Percentiles rank a stretch among this genome's conserved stretches.
Conservation (phyloP, 2,113 vertebrate genomes). For the Trinectes maculatus region DNA sequence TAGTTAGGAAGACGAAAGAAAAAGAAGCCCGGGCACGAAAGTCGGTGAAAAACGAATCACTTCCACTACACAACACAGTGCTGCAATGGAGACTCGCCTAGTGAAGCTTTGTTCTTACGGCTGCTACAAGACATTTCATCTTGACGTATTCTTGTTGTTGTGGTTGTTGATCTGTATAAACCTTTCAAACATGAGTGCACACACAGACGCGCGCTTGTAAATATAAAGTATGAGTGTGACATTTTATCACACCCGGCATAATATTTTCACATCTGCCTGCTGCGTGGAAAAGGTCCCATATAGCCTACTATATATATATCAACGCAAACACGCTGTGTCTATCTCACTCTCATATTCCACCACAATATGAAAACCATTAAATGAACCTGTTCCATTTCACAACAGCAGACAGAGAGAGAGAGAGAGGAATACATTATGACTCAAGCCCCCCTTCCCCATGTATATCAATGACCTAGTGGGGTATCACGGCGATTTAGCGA, state of each 20-base stretch:
- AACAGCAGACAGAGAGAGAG: slow-evolving; percentile 2
- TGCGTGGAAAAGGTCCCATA: slow-evolving; percentile 3
- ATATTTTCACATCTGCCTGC: background rate
- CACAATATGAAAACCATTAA: background rate
- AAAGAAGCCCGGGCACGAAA: slow-evolving; percentile 4
- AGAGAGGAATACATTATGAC: background rate
- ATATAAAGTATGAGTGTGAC: background rate
- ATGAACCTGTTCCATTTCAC: slow-evolving; percentile 29
- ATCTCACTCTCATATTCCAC: background rate
- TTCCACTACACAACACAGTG: too few species aligned
- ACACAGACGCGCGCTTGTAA: background rate
- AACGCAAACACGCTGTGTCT: background rate
- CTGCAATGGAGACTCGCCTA: slow-evolving; percentile 6
- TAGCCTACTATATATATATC: too few species aligned
- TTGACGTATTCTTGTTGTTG: background rate
- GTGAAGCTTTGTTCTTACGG: background rate
- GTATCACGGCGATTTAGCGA: slow-evolving; percentile 38
- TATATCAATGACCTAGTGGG: slow-evolving; percentile 18
- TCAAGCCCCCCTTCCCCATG: background rate
- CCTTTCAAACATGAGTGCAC: background rate
- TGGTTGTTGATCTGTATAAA: background rate
- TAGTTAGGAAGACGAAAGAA: background rate
- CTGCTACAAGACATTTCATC: background rate
- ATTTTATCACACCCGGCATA: background rate
- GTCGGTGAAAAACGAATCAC: too few species aligned